These are phyloP conservation scores for Callocephalon fimbriatum DNA, from an alignment of 2,113 vertebrate species.

Conservation along the genomic window DNA sequence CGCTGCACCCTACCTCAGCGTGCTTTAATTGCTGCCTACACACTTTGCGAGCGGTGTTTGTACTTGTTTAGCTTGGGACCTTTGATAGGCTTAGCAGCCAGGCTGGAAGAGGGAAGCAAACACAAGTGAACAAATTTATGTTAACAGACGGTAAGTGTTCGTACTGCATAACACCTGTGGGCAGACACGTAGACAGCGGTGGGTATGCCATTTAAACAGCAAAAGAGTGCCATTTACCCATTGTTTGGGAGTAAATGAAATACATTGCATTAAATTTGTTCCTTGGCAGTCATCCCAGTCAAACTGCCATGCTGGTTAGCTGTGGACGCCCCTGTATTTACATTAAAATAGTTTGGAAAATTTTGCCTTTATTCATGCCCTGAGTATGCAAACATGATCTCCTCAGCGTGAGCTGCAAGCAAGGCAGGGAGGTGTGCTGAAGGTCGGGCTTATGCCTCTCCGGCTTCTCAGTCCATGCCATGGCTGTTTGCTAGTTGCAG, in stretches of 20 bases:
- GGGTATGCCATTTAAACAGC: neutral
- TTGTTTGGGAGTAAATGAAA: constrained; percentile 18
- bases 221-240: neutral
- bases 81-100: neutral
- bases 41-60: neutral
- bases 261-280: neutral
- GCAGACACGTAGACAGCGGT: constrained; percentile 38
- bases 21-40: neutral
- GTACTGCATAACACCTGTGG: constrained; percentile 1
- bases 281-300: constrained; percentile 25
- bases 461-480: accelerated
- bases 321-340: neutral
- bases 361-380: neutral
- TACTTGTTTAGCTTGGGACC: neutral
- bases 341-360: constrained; percentile 19
- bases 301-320: neutral
- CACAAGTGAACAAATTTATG: neutral
- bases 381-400: neutral
- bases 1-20: neutral
- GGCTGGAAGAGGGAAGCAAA: constrained; percentile 21
- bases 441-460: neutral
- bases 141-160: neutral
- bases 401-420: neutral
- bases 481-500: neutral
- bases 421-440: neutral